These are phyloP conservation scores for Campopleginae sp. DNA, from an alignment of 2,888 invertebrate genomes.

Conservation along the genomic window DNA sequence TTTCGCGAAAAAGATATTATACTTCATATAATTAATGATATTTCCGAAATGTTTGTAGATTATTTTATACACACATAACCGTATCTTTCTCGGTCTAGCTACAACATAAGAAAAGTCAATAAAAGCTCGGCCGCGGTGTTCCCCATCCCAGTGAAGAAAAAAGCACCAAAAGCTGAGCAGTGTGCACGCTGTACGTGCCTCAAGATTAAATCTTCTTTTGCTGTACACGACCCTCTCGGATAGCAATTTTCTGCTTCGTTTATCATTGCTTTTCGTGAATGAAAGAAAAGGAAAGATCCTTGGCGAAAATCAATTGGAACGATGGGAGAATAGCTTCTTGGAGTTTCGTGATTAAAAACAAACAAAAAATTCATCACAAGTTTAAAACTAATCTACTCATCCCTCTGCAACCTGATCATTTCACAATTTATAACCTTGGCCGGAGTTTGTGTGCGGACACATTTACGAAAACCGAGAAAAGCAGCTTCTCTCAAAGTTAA, in stretches of 20 bases:
- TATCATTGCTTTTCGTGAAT: conserved; percentile 38
- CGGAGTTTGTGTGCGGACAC: background rate
- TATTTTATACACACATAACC: conserved; percentile 31
- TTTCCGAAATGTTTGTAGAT: conserved; percentile 6
- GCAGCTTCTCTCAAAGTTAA: background rate
- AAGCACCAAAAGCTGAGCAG: conserved; percentile 52
- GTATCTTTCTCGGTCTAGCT: conserved; percentile 12
- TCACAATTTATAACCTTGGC: conserved; percentile 25
- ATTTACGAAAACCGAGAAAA: background rate
- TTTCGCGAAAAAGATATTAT: conserved; percentile 4
- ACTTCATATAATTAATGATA: background rate
- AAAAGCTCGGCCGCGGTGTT: conserved; percentile 51
- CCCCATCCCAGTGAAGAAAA: conserved; percentile 3
- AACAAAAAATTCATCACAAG: conserved; percentile 17
- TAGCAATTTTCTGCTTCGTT: conserved; percentile 58
- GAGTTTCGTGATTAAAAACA: conserved; percentile 5
- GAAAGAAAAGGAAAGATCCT: conserved; percentile 21
- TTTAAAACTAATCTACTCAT: conserved; percentile 42
- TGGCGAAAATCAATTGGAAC: conserved; percentile 54
- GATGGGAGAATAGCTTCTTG: conserved; percentile 25
- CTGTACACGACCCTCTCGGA: conserved; percentile 38
- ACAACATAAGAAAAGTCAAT: conserved; percentile 58
- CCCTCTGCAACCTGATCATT: conserved; percentile 11
- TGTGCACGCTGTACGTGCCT: conserved; percentile 49
- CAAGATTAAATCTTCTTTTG: conserved; percentile 64